These are phyloP conservation scores for Mustelus asterias DNA, from an alignment of 2,113 vertebrate genomes.

Conservation along the genomic window DNA sequence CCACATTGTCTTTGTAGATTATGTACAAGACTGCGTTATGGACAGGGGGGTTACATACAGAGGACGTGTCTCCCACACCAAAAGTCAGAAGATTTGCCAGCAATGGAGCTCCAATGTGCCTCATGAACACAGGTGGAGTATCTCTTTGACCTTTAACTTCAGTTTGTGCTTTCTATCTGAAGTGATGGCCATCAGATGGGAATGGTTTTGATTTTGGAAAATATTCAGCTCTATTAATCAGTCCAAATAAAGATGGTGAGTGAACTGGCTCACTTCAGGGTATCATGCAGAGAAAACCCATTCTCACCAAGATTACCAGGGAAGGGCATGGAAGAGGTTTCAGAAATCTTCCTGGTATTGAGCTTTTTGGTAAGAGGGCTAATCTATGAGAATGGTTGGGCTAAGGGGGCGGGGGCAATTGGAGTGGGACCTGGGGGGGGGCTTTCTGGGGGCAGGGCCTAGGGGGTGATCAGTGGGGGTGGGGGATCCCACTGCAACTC, in stretches of 20 bases:
- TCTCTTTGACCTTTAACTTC: not conserved
- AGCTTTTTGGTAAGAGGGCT: not conserved
- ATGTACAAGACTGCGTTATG: constrained; percentile 76
- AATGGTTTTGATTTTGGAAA: not conserved
- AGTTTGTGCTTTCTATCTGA: not conserved
- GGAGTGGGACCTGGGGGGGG: no score
- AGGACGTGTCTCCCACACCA: constrained; percentile 65
- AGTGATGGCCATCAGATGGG: not conserved
- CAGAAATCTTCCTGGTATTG: not conserved
- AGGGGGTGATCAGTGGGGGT: no score
- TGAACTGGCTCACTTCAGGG: not conserved
- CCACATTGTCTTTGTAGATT: constrained; percentile 58
- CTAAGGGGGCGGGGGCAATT: not conserved
- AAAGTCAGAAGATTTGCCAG: constrained; percentile 72
- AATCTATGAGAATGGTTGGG: not conserved
- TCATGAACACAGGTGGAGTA: constrained; percentile 79
- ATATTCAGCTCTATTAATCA: not conserved
- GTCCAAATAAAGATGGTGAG: not conserved
- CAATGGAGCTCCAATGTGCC: constrained; percentile 81
- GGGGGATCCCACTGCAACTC: no score
- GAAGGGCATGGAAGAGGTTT: not conserved
- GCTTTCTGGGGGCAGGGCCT: no score
- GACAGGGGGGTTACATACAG: constrained; percentile 72
- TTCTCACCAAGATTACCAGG: not conserved
- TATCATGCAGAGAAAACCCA: not conserved